phyloP scores from a whole-genome alignment of 2,888 invertebrate species.

The Sarcophaga carnaria region DNA sequence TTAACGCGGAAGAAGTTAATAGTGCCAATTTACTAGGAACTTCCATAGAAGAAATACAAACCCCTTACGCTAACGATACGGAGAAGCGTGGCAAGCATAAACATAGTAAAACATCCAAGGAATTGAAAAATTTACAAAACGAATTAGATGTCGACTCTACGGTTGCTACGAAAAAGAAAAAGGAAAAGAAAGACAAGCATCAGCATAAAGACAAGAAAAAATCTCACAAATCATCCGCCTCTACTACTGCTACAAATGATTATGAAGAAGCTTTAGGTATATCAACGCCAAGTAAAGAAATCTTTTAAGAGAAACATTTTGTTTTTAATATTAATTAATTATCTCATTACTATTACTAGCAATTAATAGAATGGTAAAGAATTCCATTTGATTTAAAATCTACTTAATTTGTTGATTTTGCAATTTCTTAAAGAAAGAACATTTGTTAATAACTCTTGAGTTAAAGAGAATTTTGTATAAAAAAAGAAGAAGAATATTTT shows the following conservation, averaged over 20 bases:
- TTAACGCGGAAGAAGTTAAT: constrained; percentile 25
- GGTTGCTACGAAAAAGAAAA: constrained; percentile 67
- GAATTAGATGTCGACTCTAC: constrained; percentile 39
- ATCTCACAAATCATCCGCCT: constrained; percentile 51
- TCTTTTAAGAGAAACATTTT: constrained; percentile 82
- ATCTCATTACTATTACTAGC: constrained; percentile 43
- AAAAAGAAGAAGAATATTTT: constrained; percentile 12
- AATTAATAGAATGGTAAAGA: constrained; percentile 23
- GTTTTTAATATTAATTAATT: constrained; percentile 32
- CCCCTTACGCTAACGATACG: constrained; percentile 17
- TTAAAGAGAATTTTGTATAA: constrained; percentile 38
- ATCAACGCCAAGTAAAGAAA: constrained; percentile 95
- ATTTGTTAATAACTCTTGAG: constrained; percentile 42
- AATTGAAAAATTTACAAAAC: constrained; percentile 74
- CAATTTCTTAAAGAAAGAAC: constrained; percentile 27
- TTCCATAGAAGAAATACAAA: constrained; percentile 64
- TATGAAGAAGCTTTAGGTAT: constrained; percentile 96
- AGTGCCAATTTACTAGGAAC: constrained; percentile 73
- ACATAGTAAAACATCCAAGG: constrained; percentile 70
- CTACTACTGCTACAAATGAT: constrained; percentile 83
- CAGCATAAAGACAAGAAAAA: constrained; percentile 73
- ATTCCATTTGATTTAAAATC: constrained; percentile 44
- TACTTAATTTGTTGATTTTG: constrained; percentile 35
- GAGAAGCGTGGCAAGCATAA: constrained; percentile 75
- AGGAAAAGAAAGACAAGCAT: constrained; percentile 77